Evolutionary conservation across 1,140 invertebrate genomes (phyloP).

Genomic region (Matsumurasca onukii): DNA sequence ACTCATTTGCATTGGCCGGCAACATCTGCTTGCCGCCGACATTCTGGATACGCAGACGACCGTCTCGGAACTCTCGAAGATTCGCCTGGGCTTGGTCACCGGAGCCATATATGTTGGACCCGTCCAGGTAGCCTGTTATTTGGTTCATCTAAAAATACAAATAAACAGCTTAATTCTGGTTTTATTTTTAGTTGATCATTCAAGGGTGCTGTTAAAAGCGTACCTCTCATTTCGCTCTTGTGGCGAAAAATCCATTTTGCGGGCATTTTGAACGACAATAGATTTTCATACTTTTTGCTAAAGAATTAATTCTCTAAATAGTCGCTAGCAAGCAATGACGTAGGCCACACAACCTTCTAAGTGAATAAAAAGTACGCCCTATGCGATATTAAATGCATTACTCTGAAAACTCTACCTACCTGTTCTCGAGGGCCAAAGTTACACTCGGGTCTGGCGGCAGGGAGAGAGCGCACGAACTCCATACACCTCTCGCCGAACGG

Average conservation of each 20-base stretch:
- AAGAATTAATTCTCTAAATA: too few species aligned
- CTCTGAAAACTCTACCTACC: too few species aligned
- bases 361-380: too few species aligned
- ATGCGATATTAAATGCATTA: too few species aligned
- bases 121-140: constrained; percentile 69
- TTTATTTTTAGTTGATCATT: too few species aligned
- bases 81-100: constrained; percentile 53
- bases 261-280: too few species aligned
- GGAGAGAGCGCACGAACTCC: constrained; percentile 56
- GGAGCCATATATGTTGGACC: constrained; percentile 69
- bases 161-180: not conserved
- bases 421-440: constrained; percentile 56
- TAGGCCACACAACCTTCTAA: too few species aligned
- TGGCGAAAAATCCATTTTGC: too few species aligned
- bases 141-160: constrained; percentile 60
- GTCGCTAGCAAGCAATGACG: too few species aligned
- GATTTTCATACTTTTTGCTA: too few species aligned
- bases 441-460: constrained; percentile 55
- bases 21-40: constrained; percentile 41
- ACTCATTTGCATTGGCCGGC: constrained; percentile 42
- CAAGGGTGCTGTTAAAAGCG: too few species aligned
- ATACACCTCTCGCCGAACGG: constrained; percentile 49
- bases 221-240: too few species aligned
- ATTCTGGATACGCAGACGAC: constrained; percentile 54
- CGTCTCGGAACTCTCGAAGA: constrained; percentile 57